Percentiles rank a stretch among this genome's conserved stretches.
phyloP scores from a whole-genome alignment of 2,113 vertebrate species.

The Monopterus albus region DNA sequence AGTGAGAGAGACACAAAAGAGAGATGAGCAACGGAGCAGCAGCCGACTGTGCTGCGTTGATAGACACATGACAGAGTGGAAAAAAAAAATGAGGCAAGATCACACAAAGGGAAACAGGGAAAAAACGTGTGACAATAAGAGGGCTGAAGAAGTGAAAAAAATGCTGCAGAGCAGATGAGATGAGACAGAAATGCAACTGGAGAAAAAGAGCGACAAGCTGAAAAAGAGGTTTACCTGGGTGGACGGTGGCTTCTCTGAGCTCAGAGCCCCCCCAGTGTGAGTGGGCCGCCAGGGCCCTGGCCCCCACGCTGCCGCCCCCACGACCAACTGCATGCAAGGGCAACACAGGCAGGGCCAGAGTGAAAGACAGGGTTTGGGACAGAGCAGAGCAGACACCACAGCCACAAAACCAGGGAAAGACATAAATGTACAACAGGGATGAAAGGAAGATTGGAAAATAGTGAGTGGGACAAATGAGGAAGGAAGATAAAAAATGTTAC shows the following conservation, averaged over 20 bases:
- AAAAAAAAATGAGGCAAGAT: not conserved
- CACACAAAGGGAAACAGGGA: not conserved
- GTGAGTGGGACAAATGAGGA: slow-evolving; percentile 39
- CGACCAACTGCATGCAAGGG: slow-evolving; percentile 72
- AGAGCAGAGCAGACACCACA: slow-evolving; percentile 71
- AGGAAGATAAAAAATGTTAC: slow-evolving; percentile 46
- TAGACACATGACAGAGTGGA: slow-evolving; percentile 11
- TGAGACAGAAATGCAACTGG: slow-evolving; percentile 20
- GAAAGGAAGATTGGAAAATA: slow-evolving; percentile 32
- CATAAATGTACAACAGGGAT: slow-evolving; percentile 32
- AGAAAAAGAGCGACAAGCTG: slow-evolving; percentile 24
- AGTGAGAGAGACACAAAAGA: not conserved
- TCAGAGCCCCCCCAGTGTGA: slow-evolving; percentile 68
- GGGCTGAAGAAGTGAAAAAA: slow-evolving; percentile 1
- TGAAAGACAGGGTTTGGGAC: slow-evolving; percentile 68
- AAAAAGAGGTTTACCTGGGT: slow-evolving; percentile 70
- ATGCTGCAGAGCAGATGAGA: slow-evolving; percentile 3
- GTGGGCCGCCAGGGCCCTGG: slow-evolving; percentile 45
- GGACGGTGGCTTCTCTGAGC: slow-evolving; percentile 69
- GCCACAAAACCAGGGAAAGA: slow-evolving; percentile 46
- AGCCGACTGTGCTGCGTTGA: slow-evolving; percentile 23
- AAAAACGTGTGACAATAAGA: not conserved
- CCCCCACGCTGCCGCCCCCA: slow-evolving; percentile 56
- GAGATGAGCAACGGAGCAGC: slow-evolving; percentile 15
- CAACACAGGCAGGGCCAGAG: slow-evolving; percentile 74